These are phyloP conservation scores for Malachius bipustulatus DNA, from an alignment of 2,888 invertebrate species.

Conservation along the genomic window DNA sequence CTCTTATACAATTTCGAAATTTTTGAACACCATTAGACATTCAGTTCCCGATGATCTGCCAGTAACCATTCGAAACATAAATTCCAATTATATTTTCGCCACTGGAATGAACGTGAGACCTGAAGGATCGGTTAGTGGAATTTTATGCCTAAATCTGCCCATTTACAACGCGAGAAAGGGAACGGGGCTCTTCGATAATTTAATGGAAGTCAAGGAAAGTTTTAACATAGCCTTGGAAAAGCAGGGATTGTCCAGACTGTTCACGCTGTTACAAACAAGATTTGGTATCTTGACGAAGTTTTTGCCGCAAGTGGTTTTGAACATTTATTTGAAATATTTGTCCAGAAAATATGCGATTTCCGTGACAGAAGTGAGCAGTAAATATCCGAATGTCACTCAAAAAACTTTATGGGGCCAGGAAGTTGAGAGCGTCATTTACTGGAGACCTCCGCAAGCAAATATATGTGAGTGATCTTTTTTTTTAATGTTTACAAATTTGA, in stretches of 20 bases:
- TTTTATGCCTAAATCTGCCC: slow-evolving; percentile 54
- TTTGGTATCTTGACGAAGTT: slow-evolving; percentile 49
- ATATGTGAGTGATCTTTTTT: slow-evolving; percentile 52
- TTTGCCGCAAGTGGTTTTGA: slow-evolving; percentile 46
- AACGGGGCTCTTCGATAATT: slow-evolving; percentile 27
- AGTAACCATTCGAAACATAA: slow-evolving; percentile 46
- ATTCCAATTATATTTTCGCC: slow-evolving; percentile 43
- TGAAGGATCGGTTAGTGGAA: slow-evolving; percentile 42
- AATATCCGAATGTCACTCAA: slow-evolving; percentile 36
- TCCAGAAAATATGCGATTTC: slow-evolving; percentile 56
- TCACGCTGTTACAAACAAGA: slow-evolving; percentile 42
- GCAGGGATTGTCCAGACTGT: slow-evolving; percentile 43
- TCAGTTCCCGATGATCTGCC: slow-evolving; percentile 47
- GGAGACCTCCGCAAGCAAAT: slow-evolving; percentile 66
- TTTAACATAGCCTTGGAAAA: slow-evolving; percentile 36
- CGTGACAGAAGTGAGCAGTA: slow-evolving; percentile 46
- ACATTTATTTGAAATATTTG: slow-evolving; percentile 48
- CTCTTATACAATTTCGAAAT: slow-evolving; percentile 37
- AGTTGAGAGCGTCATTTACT: slow-evolving; percentile 51
- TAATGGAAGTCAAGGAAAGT: slow-evolving; percentile 35
- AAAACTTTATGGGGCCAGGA: slow-evolving; percentile 54
- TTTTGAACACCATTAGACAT: slow-evolving; percentile 19
- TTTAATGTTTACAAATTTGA: too few species aligned
- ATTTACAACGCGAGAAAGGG: slow-evolving; percentile 36
- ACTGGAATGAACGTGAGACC: slow-evolving; percentile 37